Evolutionary conservation across 2,888 invertebrate genomes (phyloP), one percentile per base, ranked within the genome.

Genomic region (Monochamus alternatus): DNA sequence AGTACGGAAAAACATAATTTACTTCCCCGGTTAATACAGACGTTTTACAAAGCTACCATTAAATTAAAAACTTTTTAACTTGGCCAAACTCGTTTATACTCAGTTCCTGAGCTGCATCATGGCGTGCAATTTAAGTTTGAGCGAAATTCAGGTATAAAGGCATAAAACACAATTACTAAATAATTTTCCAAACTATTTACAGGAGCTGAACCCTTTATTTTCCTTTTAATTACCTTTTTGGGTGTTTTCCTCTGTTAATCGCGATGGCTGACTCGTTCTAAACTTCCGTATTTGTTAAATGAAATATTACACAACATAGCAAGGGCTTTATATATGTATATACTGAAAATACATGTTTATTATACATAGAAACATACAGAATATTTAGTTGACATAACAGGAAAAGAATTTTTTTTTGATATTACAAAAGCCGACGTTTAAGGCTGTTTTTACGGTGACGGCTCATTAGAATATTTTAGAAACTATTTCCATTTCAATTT

Each of bases 171-270:
- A 55, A 55, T 55, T 55, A 55, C 7, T n/a, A 14, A 55, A 55
- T 55, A 55, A 55, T 55, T 55, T 55, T 55, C n/a, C n/a, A 55
- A 55, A 55, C 55, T 55, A 47, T 47, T 47, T 47, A 47, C 47
- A 2, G 47, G 47, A 44, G 47, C n/a, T 55, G 55, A 7, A 55
- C 14, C 55, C 14, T 55, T 55, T 55, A 14, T 55, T 55, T 12
- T 14, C 55, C 14, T 14, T 1, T 55, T 55, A 55, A 55, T 55
- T 55, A n/a, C 55, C 55, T 5, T 55, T 55, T 55, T 55, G n/a
- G n/a, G n/a, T 4, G 12, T 55, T 55, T 55, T 55, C 14, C 1
- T 38, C 38, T 38, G 38, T 7, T 1, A 38, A 38, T 38, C 12
- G 8, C 3, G 0, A 55, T 14, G 55, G 1, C 10, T n/a, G 10